Evolutionary conservation across 2,113 vertebrate genomes (phyloP).

Genomic region (Fregetta grallaria): DNA sequence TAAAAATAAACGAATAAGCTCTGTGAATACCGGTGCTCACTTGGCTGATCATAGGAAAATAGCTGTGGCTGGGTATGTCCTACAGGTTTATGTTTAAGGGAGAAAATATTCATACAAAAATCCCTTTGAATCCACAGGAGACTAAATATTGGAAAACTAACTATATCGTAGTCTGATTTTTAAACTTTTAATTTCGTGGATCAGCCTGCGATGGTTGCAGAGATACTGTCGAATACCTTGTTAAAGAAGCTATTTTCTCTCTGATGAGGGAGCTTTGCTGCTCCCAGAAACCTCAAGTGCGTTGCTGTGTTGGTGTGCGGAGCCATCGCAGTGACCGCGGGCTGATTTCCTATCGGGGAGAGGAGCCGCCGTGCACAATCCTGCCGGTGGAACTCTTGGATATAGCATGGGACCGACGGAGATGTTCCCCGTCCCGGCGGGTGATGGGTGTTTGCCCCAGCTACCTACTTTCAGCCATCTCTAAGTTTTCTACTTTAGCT

Average conservation of each 20-base stretch:
- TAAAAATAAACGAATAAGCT: neutral
- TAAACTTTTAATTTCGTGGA: neutral
- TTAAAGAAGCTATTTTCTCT: neutral
- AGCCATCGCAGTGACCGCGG: neutral
- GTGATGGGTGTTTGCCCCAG: neutral
- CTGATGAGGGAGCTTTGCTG: neutral
- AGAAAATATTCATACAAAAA: neutral
- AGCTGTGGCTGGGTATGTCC: neutral
- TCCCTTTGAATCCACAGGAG: neutral
- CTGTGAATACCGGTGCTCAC: neutral
- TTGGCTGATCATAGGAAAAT: neutral
- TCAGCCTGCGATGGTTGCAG: too few species aligned
- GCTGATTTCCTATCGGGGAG: neutral
- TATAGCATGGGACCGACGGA: accelerated
- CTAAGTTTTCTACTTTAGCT: neutral
- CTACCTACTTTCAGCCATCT: neutral
- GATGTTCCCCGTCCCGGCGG: neutral
- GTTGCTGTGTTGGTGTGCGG: neutral
- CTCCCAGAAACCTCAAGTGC: accelerated
- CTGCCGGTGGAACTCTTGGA: accelerated
- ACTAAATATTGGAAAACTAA: neutral
- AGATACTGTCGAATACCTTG: neutral
- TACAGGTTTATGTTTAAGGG: neutral
- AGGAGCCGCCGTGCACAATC: accelerated
- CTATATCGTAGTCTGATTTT: accelerated